Percentiles rank a stretch among this genome's conserved stretches.
phyloP scores from a whole-genome alignment of 2,113 vertebrate species.

The Felis catus region DNA sequence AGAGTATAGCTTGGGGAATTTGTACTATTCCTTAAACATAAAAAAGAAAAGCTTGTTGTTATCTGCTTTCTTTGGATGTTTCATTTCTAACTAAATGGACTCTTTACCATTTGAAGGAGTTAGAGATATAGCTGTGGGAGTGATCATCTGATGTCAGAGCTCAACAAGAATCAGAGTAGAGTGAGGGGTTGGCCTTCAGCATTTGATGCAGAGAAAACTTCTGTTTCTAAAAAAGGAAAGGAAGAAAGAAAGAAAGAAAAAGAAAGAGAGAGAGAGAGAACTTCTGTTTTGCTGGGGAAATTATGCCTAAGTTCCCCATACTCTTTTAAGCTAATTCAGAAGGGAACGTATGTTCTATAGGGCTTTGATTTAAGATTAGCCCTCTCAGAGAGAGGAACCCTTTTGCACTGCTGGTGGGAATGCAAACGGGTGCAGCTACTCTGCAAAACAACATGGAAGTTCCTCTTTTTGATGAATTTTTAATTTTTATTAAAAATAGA shows the following conservation, averaged over 20 bases:
- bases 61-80: not conserved
- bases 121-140: not conserved
- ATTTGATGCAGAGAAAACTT: not conserved
- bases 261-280: too few relatives aligned
- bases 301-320: not conserved
- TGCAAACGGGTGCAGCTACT: too few relatives aligned
- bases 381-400: not conserved
- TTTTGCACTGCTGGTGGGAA: too few relatives aligned
- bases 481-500: too few relatives aligned
- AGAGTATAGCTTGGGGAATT: not conserved
- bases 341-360: not conserved
- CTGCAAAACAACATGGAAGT: too few relatives aligned
- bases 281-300: not conserved
- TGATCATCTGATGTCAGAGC: not conserved
- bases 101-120: not conserved
- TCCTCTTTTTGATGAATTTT: too few relatives aligned
- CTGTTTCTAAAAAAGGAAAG: not conserved
- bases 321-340: not conserved
- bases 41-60: not conserved
- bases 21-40: not conserved
- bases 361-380: not conserved
- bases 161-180: not conserved
- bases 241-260: not conserved
- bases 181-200: not conserved
- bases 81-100: not conserved